Base-by-base conservation (phyloP, 1,140 invertebrate genomes). In the Scaptomyza pallida region DNA sequence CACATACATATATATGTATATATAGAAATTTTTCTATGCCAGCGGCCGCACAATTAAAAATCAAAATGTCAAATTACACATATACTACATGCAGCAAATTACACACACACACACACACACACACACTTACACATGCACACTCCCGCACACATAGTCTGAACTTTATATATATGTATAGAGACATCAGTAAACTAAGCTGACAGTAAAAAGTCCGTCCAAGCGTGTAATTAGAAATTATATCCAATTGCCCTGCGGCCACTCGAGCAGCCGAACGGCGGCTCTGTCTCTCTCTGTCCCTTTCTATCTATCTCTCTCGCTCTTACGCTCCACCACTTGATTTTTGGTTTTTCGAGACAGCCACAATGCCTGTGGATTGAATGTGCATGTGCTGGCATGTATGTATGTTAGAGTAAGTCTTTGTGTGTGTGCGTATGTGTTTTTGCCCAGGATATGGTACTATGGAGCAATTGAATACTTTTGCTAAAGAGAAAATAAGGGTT, bases 171-270 rank as follows among this genome's bases (percentile, higher is more conserved):
- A 68, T 45, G 71, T 83, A 83, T 83, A 85, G 78, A 86, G 81
- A 86, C 81, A 88, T 86, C 81, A 82, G 82, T 88, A 86, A 86
- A 86, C 82, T 86, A 86, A 86, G 82, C 81, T 86, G 81, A 86
- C 81, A 88, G 81, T 88, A 86, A 88, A 86, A 86, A 86, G 81
- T 88, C 81, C 82, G 81, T 86, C 81, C 81, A 86, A 86, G 81
- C 81, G 81, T 86, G 82, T 86, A 86, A 86, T 86, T 86, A 86
- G 81, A 86, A 86, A 86, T 86, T 86, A 86, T 86, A 86, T 86
- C 81, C 81, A 86, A 86, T 86, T 86, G 81, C 81, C 81, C 81
- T 82, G 81, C 82, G 81, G 81, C 78, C 82, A 86, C 81, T 88
- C 82, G 78, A 82, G 82, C 78, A 88, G 65, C 33, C 61, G 79